A percentile compares a stretch with the other conserved stretches of the same genome.
Evolutionary conservation across 2,888 invertebrate species (phyloP).

Genomic region (Drosophila lutescens): DNA sequence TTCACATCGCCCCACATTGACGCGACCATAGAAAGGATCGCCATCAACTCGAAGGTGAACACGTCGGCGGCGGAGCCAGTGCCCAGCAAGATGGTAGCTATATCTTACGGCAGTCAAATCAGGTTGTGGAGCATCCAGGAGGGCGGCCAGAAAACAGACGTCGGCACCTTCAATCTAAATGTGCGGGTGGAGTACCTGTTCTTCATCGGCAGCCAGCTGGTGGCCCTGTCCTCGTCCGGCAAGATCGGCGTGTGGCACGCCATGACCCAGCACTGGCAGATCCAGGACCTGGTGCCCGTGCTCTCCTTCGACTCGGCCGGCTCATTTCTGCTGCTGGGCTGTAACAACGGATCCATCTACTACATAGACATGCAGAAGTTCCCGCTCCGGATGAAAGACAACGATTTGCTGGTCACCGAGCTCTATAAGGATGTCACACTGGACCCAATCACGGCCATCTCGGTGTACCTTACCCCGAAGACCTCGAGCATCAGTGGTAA

Average conservation of each 20-base stretch:
- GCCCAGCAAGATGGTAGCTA: constrained; percentile 92
- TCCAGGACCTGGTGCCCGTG: constrained; percentile 97
- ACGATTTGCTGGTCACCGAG: constrained; percentile 98
- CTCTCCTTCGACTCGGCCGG: constrained; percentile 98
- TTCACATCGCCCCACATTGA: constrained; percentile 97
- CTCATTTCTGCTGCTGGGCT: constrained; percentile 96
- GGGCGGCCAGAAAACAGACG: constrained; percentile 89
- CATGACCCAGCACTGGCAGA: constrained; percentile 99
- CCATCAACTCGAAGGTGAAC: constrained; percentile 90
- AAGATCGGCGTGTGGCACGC: constrained; percentile 99
- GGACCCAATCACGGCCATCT: constrained; percentile 98
- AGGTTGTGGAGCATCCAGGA: constrained; percentile 92
- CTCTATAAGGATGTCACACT: constrained; percentile 96
- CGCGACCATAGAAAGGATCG: constrained; percentile 93
- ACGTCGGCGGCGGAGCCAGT: constrained; percentile 85
- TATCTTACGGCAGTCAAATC: constrained; percentile 91
- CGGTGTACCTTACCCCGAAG: constrained; percentile 99
- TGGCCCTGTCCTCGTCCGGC: constrained; percentile 95
- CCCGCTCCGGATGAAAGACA: constrained; percentile 99
- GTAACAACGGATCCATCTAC: constrained; percentile 98
- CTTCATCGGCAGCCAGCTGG: constrained; percentile 98
- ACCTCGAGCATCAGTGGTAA: constrained; percentile 98
- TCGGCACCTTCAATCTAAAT: constrained; percentile 95
- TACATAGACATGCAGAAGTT: constrained; percentile 99
- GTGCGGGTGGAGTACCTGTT: constrained; percentile 97